Evolutionary conservation across 1,140 invertebrate species (phyloP).

Genomic region (Lucilia cuprina): DNA sequence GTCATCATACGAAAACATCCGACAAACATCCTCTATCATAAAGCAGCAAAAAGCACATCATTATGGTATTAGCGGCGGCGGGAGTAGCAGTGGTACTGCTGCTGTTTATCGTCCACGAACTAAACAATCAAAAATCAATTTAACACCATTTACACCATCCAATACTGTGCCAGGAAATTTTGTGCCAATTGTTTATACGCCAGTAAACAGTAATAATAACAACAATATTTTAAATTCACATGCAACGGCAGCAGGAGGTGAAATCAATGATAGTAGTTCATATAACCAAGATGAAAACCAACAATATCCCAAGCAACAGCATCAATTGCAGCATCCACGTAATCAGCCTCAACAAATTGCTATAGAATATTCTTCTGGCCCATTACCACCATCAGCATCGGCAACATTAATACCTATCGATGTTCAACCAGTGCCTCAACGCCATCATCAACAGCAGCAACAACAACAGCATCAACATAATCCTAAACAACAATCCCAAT

Average conservation of each 20-base stretch:
- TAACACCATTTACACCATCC: conserved; percentile 60
- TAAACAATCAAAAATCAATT: conserved; percentile 61
- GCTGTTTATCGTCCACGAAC: conserved; percentile 48
- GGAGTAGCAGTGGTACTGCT: conserved; percentile 42
- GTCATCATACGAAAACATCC: conserved; percentile 36
- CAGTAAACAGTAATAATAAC: conserved; percentile 47
- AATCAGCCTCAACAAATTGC: conserved; percentile 44
- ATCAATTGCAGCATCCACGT: conserved; percentile 40
- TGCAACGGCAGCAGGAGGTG: conserved; percentile 53
- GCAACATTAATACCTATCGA: neutral
- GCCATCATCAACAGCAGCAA: neutral
- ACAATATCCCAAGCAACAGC: conserved; percentile 43
- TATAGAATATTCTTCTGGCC: conserved; percentile 16
- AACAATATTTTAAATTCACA: conserved; percentile 57
- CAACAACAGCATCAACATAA: neutral
- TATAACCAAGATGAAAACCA: conserved; percentile 4
- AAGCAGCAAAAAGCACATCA: conserved; percentile 39
- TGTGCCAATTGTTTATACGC: conserved; percentile 60
- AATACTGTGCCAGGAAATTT: conserved; percentile 62
- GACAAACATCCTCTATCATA: conserved; percentile 34
- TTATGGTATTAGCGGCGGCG: conserved; percentile 37
- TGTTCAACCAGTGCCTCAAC: neutral
- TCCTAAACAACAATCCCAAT: conserved; percentile 14
- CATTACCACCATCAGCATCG: conserved; percentile 11
- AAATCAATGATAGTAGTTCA: conserved; percentile 30